Percentiles rank a stretch among this genome's conserved stretches.
phyloP scores from a whole-genome alignment of 2,888 invertebrate genomes.

The Tenthredo mesomela region DNA sequence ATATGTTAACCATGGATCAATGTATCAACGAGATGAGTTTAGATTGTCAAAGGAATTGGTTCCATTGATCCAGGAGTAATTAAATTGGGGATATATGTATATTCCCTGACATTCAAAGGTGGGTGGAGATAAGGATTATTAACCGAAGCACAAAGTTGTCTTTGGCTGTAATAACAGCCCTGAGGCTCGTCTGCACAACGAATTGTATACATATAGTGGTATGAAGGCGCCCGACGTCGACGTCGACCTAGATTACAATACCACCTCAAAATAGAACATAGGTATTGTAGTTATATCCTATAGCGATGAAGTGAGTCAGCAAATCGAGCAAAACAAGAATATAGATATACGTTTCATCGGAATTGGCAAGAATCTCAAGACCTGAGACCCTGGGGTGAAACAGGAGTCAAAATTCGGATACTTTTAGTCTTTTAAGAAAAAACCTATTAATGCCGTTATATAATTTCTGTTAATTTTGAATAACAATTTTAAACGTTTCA shows the following conservation, averaged over 20 bases:
- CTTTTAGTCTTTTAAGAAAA: no score
- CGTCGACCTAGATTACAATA: slow-evolving; percentile 13
- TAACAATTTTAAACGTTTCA: background rate
- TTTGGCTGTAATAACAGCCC: slow-evolving; percentile 5
- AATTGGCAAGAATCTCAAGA: background rate
- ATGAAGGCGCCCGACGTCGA: background rate
- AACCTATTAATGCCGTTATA: no score
- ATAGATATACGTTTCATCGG: background rate
- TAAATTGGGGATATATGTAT: background rate
- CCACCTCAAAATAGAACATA: background rate
- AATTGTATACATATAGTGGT: background rate
- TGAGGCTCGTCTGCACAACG: background rate
- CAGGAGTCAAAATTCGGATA: background rate
- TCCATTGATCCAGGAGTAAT: slow-evolving; percentile 4
- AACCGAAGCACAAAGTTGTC: background rate
- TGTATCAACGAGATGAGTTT: background rate
- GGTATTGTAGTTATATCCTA: background rate
- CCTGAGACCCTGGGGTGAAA: background rate
- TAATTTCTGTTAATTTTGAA: background rate
- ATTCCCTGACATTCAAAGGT: background rate
- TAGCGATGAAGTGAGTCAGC: background rate
- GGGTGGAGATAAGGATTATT: background rate
- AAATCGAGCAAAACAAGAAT: background rate
- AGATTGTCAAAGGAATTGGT: background rate
- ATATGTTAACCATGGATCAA: background rate